Base-by-base conservation (phyloP, 2,113 vertebrate species). In the Corydoras maculifer region DNA sequence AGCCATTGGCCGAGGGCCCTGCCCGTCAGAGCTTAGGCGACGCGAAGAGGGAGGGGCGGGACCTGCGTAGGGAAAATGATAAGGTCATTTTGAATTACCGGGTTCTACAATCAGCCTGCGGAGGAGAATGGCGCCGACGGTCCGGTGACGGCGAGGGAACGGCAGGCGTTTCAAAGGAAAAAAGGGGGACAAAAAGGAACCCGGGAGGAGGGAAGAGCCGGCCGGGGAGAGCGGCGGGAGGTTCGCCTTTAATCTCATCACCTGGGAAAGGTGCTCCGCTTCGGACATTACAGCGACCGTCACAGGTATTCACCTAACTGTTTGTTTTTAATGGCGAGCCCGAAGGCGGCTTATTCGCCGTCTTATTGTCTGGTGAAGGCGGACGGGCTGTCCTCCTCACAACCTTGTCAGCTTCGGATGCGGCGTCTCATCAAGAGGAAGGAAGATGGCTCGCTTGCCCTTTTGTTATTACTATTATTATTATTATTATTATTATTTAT, bases 11-110 rank as follows among this genome's bases (percentile, higher is more conserved):
- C 4, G 3, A 3, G 4, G 0, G 8, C 0, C 4, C 29, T n/a
- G 81, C 81, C 84, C n/a, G 9, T 89, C 83, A 74, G 30, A 13
- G 13, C 64, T 70, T 65, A 70, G 58, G 18, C 58, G 72, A 79
- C 74, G 83, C 77, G 74, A 75, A 81, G 58, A 78, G 78, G 68
- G 76, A 69, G 82, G 82, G 88, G 85, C 85, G 87, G 86, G 18
- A 81, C 62, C 29, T 74, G 69, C 73, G 72, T 83, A 74, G 82
- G 85, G 84, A 87, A 25, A 89, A 88, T 88, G 82, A 88, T 90
- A 91, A 90, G 90, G 90, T 90, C 90, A 88, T 90, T 88, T 10
- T 87, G 87, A 89, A 89, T 86, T 89, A 83, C 81, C 79, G 74
- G 73, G 75, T 29, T 81, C 74, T 74, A 53, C 78, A 75, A 76